These are phyloP conservation scores for Galbula dea DNA, from an alignment of 2,113 vertebrate species.

Conservation along the genomic window DNA sequence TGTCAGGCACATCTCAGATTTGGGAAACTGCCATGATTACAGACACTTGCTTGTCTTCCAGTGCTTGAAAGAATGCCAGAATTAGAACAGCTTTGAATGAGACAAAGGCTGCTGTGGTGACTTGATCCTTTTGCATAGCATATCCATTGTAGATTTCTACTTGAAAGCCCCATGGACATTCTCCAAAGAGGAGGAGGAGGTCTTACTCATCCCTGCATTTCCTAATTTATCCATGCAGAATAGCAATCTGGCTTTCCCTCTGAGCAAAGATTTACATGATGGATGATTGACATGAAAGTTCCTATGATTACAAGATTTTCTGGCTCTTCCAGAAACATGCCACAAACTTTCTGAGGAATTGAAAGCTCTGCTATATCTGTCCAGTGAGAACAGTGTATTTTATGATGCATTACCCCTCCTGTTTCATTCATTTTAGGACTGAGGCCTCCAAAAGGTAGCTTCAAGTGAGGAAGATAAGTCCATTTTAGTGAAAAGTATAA, in stretches of 20 bases:
- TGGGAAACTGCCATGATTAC: slow-evolving; percentile 44
- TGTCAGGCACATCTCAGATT: slow-evolving; percentile 1
- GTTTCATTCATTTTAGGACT: not conserved
- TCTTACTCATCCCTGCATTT: not conserved
- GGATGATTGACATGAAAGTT: not conserved
- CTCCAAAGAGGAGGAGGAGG: not conserved
- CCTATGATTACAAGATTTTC: not conserved
- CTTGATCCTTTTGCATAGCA: slow-evolving; percentile 1
- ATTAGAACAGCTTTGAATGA: slow-evolving; percentile 49
- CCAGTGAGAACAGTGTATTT: not conserved
- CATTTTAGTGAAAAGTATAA: not conserved
- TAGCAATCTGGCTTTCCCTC: not conserved
- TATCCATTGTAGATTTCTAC: slow-evolving; percentile 33
- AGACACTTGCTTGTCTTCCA: slow-evolving; percentile 36
- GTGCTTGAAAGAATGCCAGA: slow-evolving; percentile 55
- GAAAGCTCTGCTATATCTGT: not conserved
- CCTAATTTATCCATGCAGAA: not conserved
- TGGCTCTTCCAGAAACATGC: not conserved
- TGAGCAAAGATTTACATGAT: not conserved
- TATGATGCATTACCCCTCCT: not conserved
- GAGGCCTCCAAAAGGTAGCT: not conserved
- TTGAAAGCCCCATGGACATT: slow-evolving; percentile 44
- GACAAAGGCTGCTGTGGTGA: slow-evolving; percentile 15
- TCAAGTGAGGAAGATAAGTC: not conserved
- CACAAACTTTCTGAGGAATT: not conserved